Base-by-base conservation (phyloP, 2,113 vertebrate genomes). In the Sarotherodon lohbergeri region DNA sequence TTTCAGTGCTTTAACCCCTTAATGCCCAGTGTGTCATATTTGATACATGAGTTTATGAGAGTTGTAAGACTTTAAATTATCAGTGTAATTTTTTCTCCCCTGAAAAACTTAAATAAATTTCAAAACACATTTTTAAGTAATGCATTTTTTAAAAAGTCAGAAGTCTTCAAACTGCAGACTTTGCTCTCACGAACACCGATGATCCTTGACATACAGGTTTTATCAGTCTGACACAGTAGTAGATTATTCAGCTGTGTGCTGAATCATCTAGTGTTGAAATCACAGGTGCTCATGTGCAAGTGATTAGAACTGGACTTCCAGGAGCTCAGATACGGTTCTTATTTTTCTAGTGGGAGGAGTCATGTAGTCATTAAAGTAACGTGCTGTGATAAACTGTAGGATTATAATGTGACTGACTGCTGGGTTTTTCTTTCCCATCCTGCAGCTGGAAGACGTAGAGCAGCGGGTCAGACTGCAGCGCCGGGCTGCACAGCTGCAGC, bases 401-500 rank as follows among this genome's bases (percentile, higher is more conserved):
- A 43, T 59, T 29, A 29, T 27, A 14, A 22, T 13, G 34, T 6
- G 52, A 93, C 95, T 91, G 32, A 95, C 95, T 91, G 81, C 16
- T 57, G 82, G 59, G 63, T 19, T 52, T 41, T 6, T 90, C 71
- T n/a, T n/a, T 27, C 2, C 78, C 50, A 3, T 88, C 68, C 56
- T 92, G 80, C 43, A 2, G 57, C 59, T 78, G 61, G 6, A 91
- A 63, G 61, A 85, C 8, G 10, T 88, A 80, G 76, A 88, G 86
- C 79, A 79, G 86, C 0, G 79, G 86, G 4, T 93, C 88, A 4
- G 89, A 86, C 83, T 89, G 87, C 88, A 92, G 61, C 5, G 91
- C 55, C 1, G 86, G 7, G 46, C 79, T 63, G 85, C 90, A 90
- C 63, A 93, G 48, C 87, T 93, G 94, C 90, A 96, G 71, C 83